Conservation (phyloP, 1,140 invertebrate species). For the Agrypnia vestita region DNA sequence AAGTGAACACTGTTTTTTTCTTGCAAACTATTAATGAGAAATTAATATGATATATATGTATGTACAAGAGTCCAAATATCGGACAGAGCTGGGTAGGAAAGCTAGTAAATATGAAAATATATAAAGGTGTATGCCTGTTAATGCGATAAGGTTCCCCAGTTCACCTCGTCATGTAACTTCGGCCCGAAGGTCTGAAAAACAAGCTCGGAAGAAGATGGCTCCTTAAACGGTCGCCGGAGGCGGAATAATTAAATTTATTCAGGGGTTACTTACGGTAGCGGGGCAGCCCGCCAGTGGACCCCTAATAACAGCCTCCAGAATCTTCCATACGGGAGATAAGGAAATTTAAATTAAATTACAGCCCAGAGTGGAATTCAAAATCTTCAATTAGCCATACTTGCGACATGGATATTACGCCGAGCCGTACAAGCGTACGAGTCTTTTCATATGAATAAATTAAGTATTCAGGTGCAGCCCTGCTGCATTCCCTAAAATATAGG, state of each 20-base stretch:
- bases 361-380: constrained; percentile 41
- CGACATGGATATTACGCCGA: constrained; percentile 1
- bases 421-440: neutral
- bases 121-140: too few relatives aligned
- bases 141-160: too few relatives aligned
- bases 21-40: too few relatives aligned
- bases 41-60: too few relatives aligned
- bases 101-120: too few relatives aligned
- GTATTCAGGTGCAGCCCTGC: too few relatives aligned
- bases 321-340: constrained; percentile 34
- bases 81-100: too few relatives aligned
- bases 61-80: too few relatives aligned
- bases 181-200: neutral
- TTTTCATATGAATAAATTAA: too few relatives aligned
- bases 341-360: constrained; percentile 44
- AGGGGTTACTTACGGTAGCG: constrained; percentile 33
- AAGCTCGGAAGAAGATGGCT: constrained; percentile 2
- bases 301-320: constrained; percentile 33
- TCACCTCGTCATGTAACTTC: neutral
- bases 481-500: too few relatives aligned
- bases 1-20: too few relatives aligned
- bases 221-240: constrained; percentile 4
- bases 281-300: constrained; percentile 1
- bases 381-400: constrained; percentile 33
- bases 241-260: constrained; percentile 33